Evolutionary conservation across 2,113 vertebrate species (phyloP), one percentile per base, ranked within the genome.

Genomic region (Limnothrissa miodon): DNA sequence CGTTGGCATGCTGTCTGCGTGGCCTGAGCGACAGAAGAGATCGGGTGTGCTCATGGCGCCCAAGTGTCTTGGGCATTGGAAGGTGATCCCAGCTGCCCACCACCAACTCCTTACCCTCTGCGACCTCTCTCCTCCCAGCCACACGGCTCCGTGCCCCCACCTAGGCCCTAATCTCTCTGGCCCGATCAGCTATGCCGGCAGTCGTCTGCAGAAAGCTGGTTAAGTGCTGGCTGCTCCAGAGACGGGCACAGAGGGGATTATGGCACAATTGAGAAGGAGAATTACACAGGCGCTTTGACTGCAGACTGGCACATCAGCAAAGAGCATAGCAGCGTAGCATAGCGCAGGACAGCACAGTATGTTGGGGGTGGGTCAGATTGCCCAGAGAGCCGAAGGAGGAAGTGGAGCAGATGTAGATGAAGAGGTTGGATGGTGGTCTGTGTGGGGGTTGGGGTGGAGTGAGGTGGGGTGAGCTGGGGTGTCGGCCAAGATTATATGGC

Each of bases 231-330:
- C 53, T 82, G 82, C 83, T 85, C 83, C 11, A 3, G 48, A 83
- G 46, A 88, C 78, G 80, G 33, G 59, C 29, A 44, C 53, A 84
- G 80, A 2, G 33, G 39, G 85, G 84, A 88, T 91, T 87, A 88
- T 19, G 62, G 79, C n/a, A 80, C 81, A 62, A 87, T 17, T 88
- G 79, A 91, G 79, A 84, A 45, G 80, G 66, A 89, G 51, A 89
- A 82, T 89, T 78, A 74, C 25, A 44, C n/a, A 45, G 53, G 36
- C 66, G 80, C 80, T 84, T 29, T 70, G 42, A 74, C 45, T 66
- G 59, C n/a, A 15, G 59, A 15, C n/a, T 10, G 59, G 25, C 59
- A 66, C 59, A 66, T 25, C 56, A 21, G 56, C 48, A 10, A 53
- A 53, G 48, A 53, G 48, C 42, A 42, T 42, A 42, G 3, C 46